Evolutionary conservation across 2,797 vertebrate species (phyloP).

Genomic region (Todus mexicanus): DNA sequence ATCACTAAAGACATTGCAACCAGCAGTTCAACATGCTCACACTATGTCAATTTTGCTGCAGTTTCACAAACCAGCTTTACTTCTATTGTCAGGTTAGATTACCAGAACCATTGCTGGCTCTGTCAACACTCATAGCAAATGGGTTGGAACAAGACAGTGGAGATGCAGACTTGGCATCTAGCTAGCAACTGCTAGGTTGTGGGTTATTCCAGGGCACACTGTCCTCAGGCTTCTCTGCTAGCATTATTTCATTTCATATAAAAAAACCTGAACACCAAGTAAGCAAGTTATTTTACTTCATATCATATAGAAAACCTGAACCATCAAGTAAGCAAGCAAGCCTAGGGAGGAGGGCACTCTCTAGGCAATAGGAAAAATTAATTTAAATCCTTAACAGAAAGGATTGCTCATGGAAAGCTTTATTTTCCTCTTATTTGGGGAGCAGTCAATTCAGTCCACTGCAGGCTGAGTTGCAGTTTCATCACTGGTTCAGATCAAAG

Average conservation of each 20-base stretch:
- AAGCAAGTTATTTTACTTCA: not conserved
- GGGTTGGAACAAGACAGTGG: not conserved
- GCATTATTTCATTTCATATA: not conserved
- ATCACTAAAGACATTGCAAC: not conserved
- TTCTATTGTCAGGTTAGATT: not conserved
- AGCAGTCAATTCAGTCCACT: not conserved
- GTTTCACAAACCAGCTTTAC: not conserved
- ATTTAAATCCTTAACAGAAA: not conserved
- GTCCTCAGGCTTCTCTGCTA: not conserved
- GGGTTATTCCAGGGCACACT: not conserved
- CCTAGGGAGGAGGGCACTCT: not conserved
- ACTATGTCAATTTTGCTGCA: fast-evolving
- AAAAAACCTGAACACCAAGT: not conserved
- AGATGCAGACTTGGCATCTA: not conserved
- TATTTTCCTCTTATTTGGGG: not conserved
- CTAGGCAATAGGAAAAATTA: not conserved
- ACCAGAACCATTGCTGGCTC: not conserved
- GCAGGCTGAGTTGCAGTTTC: not conserved
- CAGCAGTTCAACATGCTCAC: not conserved
- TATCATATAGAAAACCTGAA: not conserved
- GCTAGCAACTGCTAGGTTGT: not conserved
- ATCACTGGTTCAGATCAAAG: not conserved
- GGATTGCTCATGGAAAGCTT: not conserved
- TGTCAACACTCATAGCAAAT: not conserved
- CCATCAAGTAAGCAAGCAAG: not conserved